phyloP scores from a whole-genome alignment of 1,140 invertebrate species.

The Gonatopus flavifemur region DNA sequence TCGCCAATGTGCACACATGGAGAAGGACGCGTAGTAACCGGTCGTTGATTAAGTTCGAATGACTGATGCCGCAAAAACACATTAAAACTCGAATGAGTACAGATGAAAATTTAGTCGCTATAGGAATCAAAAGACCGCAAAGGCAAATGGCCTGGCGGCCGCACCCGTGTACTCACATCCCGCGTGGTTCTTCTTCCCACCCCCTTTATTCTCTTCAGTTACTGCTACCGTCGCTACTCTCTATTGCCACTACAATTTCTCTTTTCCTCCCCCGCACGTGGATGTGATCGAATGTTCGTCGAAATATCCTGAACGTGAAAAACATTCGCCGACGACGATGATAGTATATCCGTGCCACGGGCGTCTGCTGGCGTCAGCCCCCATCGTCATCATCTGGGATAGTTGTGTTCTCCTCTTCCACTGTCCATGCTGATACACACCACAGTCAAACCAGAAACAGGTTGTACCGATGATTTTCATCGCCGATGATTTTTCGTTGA shows the following conservation, averaged over 20 bases:
- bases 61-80: conserved; percentile 59
- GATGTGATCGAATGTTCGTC: conserved; percentile 38
- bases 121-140: conserved; percentile 57
- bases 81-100: conserved; percentile 59
- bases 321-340: conserved; percentile 47
- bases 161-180: conserved; percentile 22
- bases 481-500: conserved; percentile 18
- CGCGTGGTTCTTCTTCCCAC: not conserved
- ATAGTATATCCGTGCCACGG: conserved; percentile 34
- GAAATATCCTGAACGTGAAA: conserved; percentile 47
- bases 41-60: conserved; percentile 58
- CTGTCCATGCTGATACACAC: conserved; percentile 29
- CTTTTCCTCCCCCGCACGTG: conserved; percentile 18
- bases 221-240: not conserved
- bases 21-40: conserved; percentile 38
- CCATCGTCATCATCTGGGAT: too few relatives aligned
- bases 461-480: conserved; percentile 29
- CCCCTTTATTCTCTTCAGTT: not conserved
- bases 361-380: conserved; percentile 26
- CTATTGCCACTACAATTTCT: not conserved
- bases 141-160: conserved; percentile 53
- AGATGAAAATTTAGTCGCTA: conserved; percentile 58
- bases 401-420: too few relatives aligned
- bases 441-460: conserved; percentile 44
- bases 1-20: conserved; percentile 13